Base-by-base conservation (phyloP, 2,888 invertebrate genomes). In the Eristalinus aeneus region DNA sequence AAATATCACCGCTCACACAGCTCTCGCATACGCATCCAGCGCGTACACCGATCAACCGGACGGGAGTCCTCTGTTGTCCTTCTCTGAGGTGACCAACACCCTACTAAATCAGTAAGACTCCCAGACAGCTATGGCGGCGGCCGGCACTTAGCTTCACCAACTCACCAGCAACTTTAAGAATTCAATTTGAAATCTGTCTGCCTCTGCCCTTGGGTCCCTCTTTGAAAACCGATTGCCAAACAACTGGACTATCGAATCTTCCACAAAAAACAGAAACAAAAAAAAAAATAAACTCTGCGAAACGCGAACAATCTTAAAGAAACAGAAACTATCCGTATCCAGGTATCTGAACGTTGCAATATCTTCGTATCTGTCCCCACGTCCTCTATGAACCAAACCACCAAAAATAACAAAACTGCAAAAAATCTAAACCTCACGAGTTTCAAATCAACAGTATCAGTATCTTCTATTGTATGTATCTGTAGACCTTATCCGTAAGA, bases 81-180 rank as follows among this genome's bases (percentile, higher is more conserved):
- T 96, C 94, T 95, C 95, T 93, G 95, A 96, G 94, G 96, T 96
- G 93, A 96, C 96, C 90, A 95, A 96, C 93, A 95, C 96, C 90
- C 92, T 96, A 91, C 94, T 96, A 92, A 95, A 95, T 92, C 95
- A 95, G 91, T 94, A 93, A 91, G 75, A 10, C 76, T n/a, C 12
- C 10, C 32, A n/a, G 27, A 22, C 12, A 5, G n/a, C n/a, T n/a
- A 27, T 5, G 27, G 27, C 27, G 27, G 27, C 27, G 27, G 27
- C 27, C n/a, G 27, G 27, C 27, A 5, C 27, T 5, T 5, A 27
- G 27, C 27, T 27, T 5, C 20, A 39, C 12, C 11, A 61, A 53
- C 3, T 27, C 23, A 10, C 39, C 32, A 16, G 39, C 34, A 67
- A 46, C 22, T 56, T 23, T 56, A 12, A 56, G n/a, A 1, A n/a